A percentile compares a stretch with the other conserved stretches of the same genome.
These are phyloP conservation scores for Clarias pachynema DNA, from an alignment of 2,797 vertebrate species.

Conservation along the genomic window DNA sequence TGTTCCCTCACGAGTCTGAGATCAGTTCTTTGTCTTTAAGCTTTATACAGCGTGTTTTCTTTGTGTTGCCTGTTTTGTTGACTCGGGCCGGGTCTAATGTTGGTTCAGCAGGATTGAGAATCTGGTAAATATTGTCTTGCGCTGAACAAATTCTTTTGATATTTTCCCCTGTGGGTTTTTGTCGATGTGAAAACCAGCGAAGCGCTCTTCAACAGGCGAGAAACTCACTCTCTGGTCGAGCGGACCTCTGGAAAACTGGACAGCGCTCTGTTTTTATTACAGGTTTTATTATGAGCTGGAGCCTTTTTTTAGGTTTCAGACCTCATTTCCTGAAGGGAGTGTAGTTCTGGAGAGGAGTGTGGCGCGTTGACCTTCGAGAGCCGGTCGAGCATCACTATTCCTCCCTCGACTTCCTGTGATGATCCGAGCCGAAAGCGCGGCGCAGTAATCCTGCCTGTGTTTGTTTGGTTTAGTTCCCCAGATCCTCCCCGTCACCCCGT, in stretches of 20 bases:
- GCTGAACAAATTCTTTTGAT: conserved; percentile 46
- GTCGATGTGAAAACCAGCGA: conserved; percentile 45
- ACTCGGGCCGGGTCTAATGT: conserved; percentile 29
- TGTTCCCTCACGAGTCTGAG: conserved; percentile 4
- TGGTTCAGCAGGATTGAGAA: conserved; percentile 19
- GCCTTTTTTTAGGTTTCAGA: conserved; percentile 16
- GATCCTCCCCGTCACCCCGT: not conserved
- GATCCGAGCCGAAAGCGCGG: not conserved
- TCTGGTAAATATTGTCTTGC: conserved; percentile 51
- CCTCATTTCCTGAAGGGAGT: conserved; percentile 53
- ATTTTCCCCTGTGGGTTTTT: conserved; percentile 23
- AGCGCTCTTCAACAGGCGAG: not conserved
- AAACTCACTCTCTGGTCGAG: conserved; percentile 43
- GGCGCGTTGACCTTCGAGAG: conserved; percentile 27
- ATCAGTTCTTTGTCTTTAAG: conserved; percentile 26
- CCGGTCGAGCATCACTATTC: conserved; percentile 27
- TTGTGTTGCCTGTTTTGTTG: conserved; percentile 32
- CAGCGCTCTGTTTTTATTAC: conserved; percentile 12
- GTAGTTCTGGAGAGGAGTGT: conserved; percentile 12
- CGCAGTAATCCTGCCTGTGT: conserved; percentile 7
- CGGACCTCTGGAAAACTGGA: conserved; percentile 20
- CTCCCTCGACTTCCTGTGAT: conserved; percentile 16
- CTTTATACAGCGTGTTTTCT: conserved; percentile 12
- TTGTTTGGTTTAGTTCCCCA: conserved; percentile 37
- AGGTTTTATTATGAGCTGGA: conserved; percentile 27